Percentiles rank a stretch among this genome's conserved stretches.
These are phyloP conservation scores for Chionomys nivalis DNA, from an alignment of 2,113 vertebrate genomes.

Conservation along the genomic window DNA sequence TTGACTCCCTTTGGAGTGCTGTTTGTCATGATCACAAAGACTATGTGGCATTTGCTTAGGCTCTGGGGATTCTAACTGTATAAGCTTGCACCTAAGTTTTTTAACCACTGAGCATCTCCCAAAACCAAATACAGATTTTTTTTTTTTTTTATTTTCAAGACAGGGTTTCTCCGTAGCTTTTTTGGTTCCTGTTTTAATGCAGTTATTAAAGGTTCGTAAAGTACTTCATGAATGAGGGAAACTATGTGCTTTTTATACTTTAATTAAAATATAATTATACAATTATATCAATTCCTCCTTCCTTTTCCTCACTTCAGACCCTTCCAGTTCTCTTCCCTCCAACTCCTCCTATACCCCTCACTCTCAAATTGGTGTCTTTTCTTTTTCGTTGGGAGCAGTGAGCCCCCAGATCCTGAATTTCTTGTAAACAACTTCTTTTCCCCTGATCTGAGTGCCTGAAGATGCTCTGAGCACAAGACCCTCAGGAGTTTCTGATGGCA, in stretches of 20 bases:
- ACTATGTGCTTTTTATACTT: neutral
- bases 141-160: too few species aligned
- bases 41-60: neutral
- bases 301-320: neutral
- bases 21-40: neutral
- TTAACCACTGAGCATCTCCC: neutral
- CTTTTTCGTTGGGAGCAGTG: too few species aligned
- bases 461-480: too few species aligned
- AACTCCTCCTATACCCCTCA: neutral
- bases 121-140: too few species aligned
- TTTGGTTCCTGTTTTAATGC: too few species aligned
- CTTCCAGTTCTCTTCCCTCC: too few species aligned
- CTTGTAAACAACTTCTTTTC: too few species aligned
- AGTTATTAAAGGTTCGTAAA: neutral
- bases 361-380: neutral
- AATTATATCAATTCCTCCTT: neutral
- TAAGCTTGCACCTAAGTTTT: neutral
- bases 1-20: neutral
- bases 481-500: too few species aligned
- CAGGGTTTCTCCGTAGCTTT: too few species aligned
- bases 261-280: neutral
- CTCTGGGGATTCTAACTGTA: neutral
- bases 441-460: too few species aligned
- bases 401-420: too few species aligned
- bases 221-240: conserved; percentile 5